phyloP scores from a whole-genome alignment of 1,140 invertebrate genomes.

The Musca vetustissima region DNA sequence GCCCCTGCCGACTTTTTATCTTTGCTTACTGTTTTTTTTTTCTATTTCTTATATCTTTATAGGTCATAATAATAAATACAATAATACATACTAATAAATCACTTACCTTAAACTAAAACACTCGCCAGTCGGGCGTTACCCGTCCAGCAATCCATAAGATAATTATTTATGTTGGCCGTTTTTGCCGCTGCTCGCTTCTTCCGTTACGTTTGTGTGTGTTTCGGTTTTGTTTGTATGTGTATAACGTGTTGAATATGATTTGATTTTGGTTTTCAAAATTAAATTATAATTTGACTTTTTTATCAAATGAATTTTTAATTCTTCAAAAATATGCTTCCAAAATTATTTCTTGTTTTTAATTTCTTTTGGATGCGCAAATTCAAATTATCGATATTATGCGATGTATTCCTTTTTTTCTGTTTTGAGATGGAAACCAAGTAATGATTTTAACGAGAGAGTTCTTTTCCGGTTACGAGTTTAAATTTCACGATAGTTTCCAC shows the following conservation, averaged over 20 bases:
- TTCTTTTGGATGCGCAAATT: too few relatives aligned
- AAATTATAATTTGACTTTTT: neutral
- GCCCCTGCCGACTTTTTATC: too few relatives aligned
- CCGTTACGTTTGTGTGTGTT: slow-evolving; percentile 24
- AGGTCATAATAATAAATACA: too few relatives aligned
- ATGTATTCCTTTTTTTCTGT: too few relatives aligned
- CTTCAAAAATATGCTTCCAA: too few relatives aligned
- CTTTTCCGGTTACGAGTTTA: neutral
- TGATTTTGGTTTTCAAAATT: neutral
- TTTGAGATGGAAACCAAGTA: too few relatives aligned
- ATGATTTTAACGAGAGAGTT: neutral
- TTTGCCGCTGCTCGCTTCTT: slow-evolving; percentile 25
- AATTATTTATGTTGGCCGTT: slow-evolving; percentile 52
- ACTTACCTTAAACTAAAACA: slow-evolving; percentile 57
- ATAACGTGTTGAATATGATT: neutral
- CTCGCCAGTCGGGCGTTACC: slow-evolving; percentile 58
- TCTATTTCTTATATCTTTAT: too few relatives aligned
- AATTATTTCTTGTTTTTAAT: too few relatives aligned
- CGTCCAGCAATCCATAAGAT: slow-evolving; percentile 58
- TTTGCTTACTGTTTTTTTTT: too few relatives aligned
- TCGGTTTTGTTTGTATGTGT: slow-evolving; percentile 17
- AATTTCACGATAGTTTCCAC: neutral
- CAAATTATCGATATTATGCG: too few relatives aligned
- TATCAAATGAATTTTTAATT: too few relatives aligned
- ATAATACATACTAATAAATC: too few relatives aligned